Conservation (phyloP, 92 coral and sea anemone species). For the Heteractis magnifica region DNA sequence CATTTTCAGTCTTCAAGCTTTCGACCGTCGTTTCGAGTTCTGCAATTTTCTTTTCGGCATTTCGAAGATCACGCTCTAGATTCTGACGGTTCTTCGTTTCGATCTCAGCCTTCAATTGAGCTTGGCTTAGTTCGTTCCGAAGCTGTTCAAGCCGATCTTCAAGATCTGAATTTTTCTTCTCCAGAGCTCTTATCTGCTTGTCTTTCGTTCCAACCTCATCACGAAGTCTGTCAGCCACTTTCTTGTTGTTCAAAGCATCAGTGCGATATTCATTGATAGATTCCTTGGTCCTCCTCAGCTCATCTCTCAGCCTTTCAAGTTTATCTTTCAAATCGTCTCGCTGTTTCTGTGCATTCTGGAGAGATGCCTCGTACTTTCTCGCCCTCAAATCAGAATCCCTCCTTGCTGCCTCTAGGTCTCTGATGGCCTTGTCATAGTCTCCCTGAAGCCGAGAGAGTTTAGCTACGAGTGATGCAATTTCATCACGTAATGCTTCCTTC, state of each 20-base stretch:
- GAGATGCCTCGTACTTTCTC: slow-evolving; percentile 87
- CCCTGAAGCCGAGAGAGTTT: slow-evolving; percentile 83
- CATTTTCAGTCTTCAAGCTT: slow-evolving; percentile 69
- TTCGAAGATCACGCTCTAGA: slow-evolving; percentile 81
- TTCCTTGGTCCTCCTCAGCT: slow-evolving; percentile 85
- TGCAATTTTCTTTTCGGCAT: slow-evolving; percentile 67
- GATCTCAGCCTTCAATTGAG: slow-evolving; percentile 81
- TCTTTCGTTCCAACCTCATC: slow-evolving; percentile 88
- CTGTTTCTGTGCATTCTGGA: slow-evolving; percentile 88
- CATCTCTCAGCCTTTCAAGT: slow-evolving; percentile 83
- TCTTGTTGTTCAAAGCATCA: slow-evolving; percentile 87
- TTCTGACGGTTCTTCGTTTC: slow-evolving; percentile 75
- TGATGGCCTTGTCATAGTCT: slow-evolving; percentile 88
- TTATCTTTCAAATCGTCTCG: slow-evolving; percentile 91
- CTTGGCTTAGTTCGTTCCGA: slow-evolving; percentile 80
- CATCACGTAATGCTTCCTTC: slow-evolving; percentile 77
- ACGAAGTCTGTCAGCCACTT: slow-evolving; percentile 88
- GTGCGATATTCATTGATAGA: slow-evolving; percentile 57
- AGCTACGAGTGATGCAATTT: slow-evolving; percentile 71
- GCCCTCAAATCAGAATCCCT: slow-evolving; percentile 85
- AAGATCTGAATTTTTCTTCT: slow-evolving; percentile 79
- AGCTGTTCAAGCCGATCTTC: slow-evolving; percentile 89
- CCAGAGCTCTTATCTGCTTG: slow-evolving; percentile 81
- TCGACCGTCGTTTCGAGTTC: slow-evolving; percentile 85
- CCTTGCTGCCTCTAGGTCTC: slow-evolving; percentile 86